Base-by-base conservation (phyloP, 2,888 invertebrate species). In the Ectemnius continuus region DNA sequence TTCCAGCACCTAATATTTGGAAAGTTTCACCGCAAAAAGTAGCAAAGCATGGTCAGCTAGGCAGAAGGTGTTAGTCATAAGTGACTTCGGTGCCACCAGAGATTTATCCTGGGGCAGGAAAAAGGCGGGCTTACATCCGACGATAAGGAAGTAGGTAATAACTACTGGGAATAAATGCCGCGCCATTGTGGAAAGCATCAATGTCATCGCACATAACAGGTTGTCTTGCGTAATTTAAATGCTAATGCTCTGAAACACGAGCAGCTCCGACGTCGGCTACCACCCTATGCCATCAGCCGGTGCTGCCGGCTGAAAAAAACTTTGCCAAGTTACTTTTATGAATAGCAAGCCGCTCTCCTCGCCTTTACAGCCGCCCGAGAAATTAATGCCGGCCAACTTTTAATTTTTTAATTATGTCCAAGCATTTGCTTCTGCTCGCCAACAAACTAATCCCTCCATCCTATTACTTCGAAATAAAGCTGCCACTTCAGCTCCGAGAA, bases 171-270 rank as follows among this genome's bases (percentile, higher is more conserved):
- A 73, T 61, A 65, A 73, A 69, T 69, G 69, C 36, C 62, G 62
- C 59, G 52, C 14, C 59, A 65, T 66, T 66, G 36, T 64, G 62
- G 69, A 66, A 63, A 69, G 20, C 69, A 69, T 68, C 73, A 65
- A 74, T 75, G 63, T 65, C 74, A 36, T 60, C 47, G 56, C 26
- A 52, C 16, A 52, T 52, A 52, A 52, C 52, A 16, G 52, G 66
- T 66, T 66, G 62, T 62, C 48, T 66, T 36, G 36, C 14, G 63
- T 66, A 66, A 75, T 75, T 75, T 75, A 16, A 69, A 74, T 74
- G 74, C 74, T 74, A 75, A 75, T 75, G 45, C 69, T 36, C 60
- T 62, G 72, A 60, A 67, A 64, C 72, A 18, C 62, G 57, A 16
- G 60, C 36, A 52, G 6, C 52, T 6, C 52, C 5, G 52, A 14